Evolutionary conservation across 2,888 invertebrate species (phyloP).

Genomic region (Gymnosoma rotundatum): DNA sequence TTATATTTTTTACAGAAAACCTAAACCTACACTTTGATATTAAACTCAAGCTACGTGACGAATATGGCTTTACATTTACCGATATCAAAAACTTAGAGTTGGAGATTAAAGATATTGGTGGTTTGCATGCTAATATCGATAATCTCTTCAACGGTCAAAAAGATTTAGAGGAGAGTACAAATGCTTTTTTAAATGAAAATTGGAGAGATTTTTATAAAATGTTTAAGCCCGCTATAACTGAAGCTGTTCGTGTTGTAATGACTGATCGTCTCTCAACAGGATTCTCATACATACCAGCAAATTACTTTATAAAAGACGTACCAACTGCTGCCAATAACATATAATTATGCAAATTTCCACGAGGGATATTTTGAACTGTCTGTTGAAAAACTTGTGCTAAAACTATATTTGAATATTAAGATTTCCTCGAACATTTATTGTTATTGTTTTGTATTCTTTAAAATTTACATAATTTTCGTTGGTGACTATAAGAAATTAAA

Average conservation of each 20-base stretch:
- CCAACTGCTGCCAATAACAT: slow-evolving; percentile 55
- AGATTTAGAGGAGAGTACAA: slow-evolving; percentile 85
- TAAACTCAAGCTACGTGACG: slow-evolving; percentile 84
- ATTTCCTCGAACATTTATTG: not conserved
- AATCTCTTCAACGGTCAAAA: slow-evolving; percentile 84
- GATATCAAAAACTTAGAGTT: slow-evolving; percentile 85
- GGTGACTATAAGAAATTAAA: too few relatives aligned
- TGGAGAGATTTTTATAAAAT: slow-evolving; percentile 88
- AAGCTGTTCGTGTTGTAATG: slow-evolving; percentile 86
- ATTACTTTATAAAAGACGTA: slow-evolving; percentile 85
- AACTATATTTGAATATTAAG: not conserved
- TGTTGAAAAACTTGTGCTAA: not conserved
- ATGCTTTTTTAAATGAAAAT: slow-evolving; percentile 87
- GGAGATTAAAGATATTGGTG: slow-evolving; percentile 84
- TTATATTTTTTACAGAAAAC: slow-evolving; percentile 44
- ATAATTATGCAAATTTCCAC: too few relatives aligned
- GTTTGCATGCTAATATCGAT: slow-evolving; percentile 86
- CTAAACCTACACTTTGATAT: slow-evolving; percentile 84
- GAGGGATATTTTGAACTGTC: too few relatives aligned
- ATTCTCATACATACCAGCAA: slow-evolving; percentile 86
- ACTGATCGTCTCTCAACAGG: slow-evolving; percentile 85
- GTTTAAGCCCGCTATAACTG: slow-evolving; percentile 85
- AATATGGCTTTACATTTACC: slow-evolving; percentile 85
- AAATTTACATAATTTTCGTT: too few relatives aligned
- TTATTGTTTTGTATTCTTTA: too few relatives aligned